phyloP scores from a whole-genome alignment of 2,797 vertebrate species.

The Vireo griseus region DNA sequence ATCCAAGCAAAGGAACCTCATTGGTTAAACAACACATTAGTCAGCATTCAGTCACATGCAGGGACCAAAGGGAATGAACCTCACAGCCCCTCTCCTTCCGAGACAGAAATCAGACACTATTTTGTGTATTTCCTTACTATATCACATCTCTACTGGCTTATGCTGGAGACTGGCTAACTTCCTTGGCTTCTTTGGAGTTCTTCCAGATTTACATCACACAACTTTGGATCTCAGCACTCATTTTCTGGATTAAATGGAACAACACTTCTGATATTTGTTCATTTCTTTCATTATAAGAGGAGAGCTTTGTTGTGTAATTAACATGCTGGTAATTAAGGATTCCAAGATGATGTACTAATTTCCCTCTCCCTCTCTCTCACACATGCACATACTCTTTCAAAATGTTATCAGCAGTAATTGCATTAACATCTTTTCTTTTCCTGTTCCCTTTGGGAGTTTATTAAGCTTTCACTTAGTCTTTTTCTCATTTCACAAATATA shows the following conservation, averaged over 20 bases:
- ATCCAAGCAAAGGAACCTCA: background rate
- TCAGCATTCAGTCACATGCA: background rate
- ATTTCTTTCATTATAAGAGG: constrained; percentile 23
- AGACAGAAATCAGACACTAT: background rate
- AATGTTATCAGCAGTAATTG: constrained; percentile 52
- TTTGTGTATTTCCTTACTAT: background rate
- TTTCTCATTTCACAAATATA: constrained; percentile 5
- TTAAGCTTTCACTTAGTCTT: constrained; percentile 28
- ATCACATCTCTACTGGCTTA: background rate
- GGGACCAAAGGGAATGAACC: background rate
- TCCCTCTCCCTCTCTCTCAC: background rate
- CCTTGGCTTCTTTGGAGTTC: background rate
- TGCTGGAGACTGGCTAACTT: background rate
- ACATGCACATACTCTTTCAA: background rate
- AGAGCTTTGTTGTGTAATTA: constrained; percentile 56
- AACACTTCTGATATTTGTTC: background rate
- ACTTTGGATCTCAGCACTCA: background rate
- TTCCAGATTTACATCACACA: background rate
- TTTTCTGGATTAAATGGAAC: constrained; percentile 51
- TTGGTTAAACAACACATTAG: background rate
- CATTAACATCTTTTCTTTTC: constrained; percentile 45
- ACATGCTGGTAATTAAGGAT: constrained; percentile 48
- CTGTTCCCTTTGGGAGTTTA: background rate
- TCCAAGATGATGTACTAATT: constrained; percentile 53
- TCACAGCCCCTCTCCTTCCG: fast-evolving